These are phyloP conservation scores for Thymelicus lineola DNA, from an alignment of 2,888 invertebrate genomes.

Conservation along the genomic window DNA sequence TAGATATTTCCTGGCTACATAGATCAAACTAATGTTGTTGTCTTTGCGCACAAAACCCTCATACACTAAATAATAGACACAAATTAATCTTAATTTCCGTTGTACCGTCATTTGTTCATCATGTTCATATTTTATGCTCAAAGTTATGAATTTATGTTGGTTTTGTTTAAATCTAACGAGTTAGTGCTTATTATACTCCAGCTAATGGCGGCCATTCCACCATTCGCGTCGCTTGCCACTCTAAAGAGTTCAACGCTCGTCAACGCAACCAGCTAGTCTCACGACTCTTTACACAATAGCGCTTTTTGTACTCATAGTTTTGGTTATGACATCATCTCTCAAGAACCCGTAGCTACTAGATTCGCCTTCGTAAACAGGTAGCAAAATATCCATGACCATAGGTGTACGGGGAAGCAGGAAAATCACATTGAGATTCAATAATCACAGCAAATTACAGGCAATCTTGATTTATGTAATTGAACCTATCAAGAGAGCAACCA, in stretches of 20 bases:
- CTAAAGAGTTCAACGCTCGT: slow-evolving; percentile 82
- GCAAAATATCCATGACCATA: slow-evolving; percentile 1
- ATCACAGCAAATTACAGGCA: neutral
- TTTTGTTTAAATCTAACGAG: slow-evolving; percentile 44
- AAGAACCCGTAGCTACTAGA: slow-evolving; percentile 15
- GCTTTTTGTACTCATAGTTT: slow-evolving; percentile 79
- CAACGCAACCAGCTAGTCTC: slow-evolving; percentile 71
- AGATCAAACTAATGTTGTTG: too few relatives aligned
- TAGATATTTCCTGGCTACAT: too few relatives aligned
- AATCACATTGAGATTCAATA: neutral
- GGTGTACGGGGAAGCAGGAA: slow-evolving; percentile 3
- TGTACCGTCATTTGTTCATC: too few relatives aligned
- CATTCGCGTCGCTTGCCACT: slow-evolving; percentile 60
- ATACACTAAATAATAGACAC: too few relatives aligned
- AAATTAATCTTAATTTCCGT: too few relatives aligned
- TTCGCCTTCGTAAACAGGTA: slow-evolving; percentile 21
- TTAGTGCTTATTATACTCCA: slow-evolving; percentile 68
- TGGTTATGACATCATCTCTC: slow-evolving; percentile 79
- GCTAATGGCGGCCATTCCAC: slow-evolving; percentile 66
- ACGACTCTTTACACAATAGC: slow-evolving; percentile 80
- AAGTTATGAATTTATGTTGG: slow-evolving; percentile 2
- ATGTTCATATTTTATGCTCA: too few relatives aligned
- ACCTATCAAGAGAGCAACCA: too few relatives aligned
- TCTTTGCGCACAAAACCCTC: too few relatives aligned
- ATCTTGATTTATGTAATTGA: too few relatives aligned